Conservation (phyloP, 2,888 invertebrate species). For the Calliscelio sp. region DNA sequence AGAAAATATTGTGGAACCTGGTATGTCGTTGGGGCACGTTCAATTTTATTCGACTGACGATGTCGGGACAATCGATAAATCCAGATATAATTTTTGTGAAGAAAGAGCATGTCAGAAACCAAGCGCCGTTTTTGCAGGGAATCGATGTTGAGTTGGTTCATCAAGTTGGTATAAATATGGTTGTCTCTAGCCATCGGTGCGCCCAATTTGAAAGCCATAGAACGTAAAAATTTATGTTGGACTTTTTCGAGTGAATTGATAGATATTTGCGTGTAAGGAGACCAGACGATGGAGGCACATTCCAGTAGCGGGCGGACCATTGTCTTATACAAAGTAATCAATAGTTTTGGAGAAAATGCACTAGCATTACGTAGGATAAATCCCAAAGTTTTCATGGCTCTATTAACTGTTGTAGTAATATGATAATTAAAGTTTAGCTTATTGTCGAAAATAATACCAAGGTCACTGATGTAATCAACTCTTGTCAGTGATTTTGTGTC, state of each 20-base stretch:
- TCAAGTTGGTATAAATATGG: background rate
- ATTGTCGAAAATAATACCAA: background rate
- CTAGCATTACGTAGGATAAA: background rate
- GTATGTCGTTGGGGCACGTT: background rate
- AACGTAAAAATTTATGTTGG: background rate
- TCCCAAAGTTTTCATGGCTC: background rate
- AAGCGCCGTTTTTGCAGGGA: background rate
- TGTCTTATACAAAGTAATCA: too few species aligned
- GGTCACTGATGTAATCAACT: background rate
- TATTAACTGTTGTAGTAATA: background rate
- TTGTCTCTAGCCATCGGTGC: background rate
- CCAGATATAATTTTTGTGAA: background rate
- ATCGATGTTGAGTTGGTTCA: background rate
- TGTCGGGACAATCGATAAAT: background rate
- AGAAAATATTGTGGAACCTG: background rate
- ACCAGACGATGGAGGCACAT: background rate
- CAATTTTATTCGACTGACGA: background rate
- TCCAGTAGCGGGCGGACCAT: background rate
- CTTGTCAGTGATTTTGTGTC: background rate
- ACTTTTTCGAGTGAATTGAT: background rate
- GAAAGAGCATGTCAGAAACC: background rate
- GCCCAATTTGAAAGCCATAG: background rate
- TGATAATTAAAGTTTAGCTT: background rate
- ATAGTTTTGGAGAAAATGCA: background rate
- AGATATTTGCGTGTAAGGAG: background rate